Evolutionary conservation across 2,797 vertebrate genomes (phyloP).

Genomic region (Urosaurus nigricauda): DNA sequence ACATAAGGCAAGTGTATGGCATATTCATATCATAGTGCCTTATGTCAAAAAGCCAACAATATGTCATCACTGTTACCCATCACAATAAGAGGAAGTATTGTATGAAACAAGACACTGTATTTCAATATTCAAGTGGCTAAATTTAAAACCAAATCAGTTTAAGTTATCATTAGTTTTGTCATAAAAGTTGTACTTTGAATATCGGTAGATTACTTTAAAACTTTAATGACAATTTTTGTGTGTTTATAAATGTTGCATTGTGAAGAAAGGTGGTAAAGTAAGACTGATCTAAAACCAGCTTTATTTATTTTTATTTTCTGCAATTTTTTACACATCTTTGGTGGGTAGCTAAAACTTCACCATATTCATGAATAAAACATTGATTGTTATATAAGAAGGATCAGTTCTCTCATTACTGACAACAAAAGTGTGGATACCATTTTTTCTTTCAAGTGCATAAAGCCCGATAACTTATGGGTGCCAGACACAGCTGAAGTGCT

Average conservation of each 20-base stretch:
- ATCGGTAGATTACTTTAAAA: conserved; percentile 74
- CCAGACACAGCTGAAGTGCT: neutral
- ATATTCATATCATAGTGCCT: conserved; percentile 84
- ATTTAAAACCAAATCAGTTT: conserved; percentile 79
- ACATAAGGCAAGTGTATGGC: conserved; percentile 79
- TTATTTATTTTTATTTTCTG: conserved; percentile 88
- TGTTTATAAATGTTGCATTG: conserved; percentile 73
- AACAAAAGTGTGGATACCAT: conserved; percentile 52
- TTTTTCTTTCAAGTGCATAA: conserved; percentile 48
- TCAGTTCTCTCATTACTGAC: conserved; percentile 68
- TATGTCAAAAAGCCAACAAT: conserved; percentile 77
- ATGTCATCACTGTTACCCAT: conserved; percentile 74
- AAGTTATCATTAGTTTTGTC: conserved; percentile 73
- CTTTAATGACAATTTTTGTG: conserved; percentile 68
- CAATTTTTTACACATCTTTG: conserved; percentile 79
- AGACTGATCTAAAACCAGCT: conserved; percentile 81
- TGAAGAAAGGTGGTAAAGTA: conserved; percentile 77
- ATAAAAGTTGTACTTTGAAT: conserved; percentile 75
- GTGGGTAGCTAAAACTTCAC: conserved; percentile 78
- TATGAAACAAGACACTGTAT: conserved; percentile 73
- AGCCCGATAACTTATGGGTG: neutral
- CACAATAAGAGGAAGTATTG: conserved; percentile 71
- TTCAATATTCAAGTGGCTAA: conserved; percentile 79
- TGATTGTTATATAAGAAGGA: conserved; percentile 76
- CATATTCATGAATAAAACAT: conserved; percentile 82